Conservation (phyloP, 2,797 vertebrate species). For the Halcyon smyrnensis region DNA sequence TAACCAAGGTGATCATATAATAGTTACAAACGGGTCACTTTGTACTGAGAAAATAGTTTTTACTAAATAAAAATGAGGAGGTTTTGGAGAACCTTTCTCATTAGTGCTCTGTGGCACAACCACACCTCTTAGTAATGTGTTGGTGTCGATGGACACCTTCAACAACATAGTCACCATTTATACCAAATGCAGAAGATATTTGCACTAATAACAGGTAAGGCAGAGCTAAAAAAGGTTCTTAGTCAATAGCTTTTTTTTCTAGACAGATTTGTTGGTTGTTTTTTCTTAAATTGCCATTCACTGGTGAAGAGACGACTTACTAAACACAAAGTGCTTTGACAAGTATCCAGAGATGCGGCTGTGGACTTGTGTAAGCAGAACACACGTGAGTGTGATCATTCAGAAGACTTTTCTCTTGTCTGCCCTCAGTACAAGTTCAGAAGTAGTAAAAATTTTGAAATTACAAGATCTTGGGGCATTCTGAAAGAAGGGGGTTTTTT, state of each 20-base stretch:
- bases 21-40: not conserved
- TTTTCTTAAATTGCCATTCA: not conserved
- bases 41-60: not conserved
- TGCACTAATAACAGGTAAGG: not conserved
- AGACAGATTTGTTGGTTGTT: not conserved
- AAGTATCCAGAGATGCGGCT: not conserved
- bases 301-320: not conserved
- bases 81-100: not conserved
- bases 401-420: not conserved
- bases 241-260: not conserved
- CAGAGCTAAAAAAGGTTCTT: not conserved
- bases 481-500: not conserved
- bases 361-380: not conserved
- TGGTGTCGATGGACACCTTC: not conserved
- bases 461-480: not conserved
- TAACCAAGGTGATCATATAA: not conserved
- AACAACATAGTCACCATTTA: not conserved
- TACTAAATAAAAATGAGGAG: not conserved
- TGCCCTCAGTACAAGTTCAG: not conserved
- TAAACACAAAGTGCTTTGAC: not conserved
- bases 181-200: not conserved
- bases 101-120: not conserved
- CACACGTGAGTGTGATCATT: fast-evolving
- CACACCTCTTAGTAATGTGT: not conserved
- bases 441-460: not conserved